These are phyloP conservation scores for Hoplostethus atlanticus DNA, from an alignment of 2,797 vertebrate species.

Conservation along the genomic window DNA sequence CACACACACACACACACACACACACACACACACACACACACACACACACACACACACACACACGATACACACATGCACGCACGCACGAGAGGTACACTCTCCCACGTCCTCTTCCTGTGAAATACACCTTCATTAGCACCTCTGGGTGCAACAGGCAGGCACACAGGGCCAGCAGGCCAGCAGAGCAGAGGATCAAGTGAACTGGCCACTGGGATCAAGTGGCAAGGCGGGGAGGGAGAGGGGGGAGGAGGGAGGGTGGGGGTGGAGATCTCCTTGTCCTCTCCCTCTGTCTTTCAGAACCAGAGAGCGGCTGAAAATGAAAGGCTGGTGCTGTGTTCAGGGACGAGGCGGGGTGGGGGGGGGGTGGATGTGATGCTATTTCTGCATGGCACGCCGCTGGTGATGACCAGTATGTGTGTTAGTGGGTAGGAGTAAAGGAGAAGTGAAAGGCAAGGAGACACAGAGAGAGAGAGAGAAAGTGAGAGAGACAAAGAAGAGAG, in stretches of 20 bases:
- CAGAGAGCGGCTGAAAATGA: conserved; percentile 56
- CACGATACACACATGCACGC: conserved; percentile 26
- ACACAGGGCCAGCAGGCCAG: conserved; percentile 18
- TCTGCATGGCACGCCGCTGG: conserved; percentile 66
- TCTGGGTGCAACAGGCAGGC: conserved; percentile 38
- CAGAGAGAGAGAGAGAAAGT: conserved; percentile 10
- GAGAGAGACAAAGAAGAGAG: conserved; percentile 3
- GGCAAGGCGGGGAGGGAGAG: conserved; percentile 2
- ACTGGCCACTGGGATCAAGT: conserved; percentile 66
- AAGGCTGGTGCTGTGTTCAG: conserved; percentile 54
- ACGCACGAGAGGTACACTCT: conserved; percentile 30
- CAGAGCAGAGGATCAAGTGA: conserved; percentile 56
- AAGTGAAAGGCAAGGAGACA: conserved; percentile 65
- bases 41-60: conserved; percentile 19
- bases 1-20: conserved; percentile 18
- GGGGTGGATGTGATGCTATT: conserved; percentile 61
- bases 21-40: conserved; percentile 13
- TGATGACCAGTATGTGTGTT: conserved; percentile 75
- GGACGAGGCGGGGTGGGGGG: conserved; percentile 59
- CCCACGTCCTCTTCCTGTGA: conserved; percentile 49
- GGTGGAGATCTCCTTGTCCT: not conserved
- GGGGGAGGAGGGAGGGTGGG: no score
- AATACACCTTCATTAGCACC: conserved; percentile 80
- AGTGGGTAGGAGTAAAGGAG: conserved; percentile 72
- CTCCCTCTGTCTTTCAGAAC: conserved; percentile 40